Evolutionary conservation across 2,888 invertebrate species (phyloP), one percentile per base, ranked within the genome.

Genomic region (Coenonympha arcania): DNA sequence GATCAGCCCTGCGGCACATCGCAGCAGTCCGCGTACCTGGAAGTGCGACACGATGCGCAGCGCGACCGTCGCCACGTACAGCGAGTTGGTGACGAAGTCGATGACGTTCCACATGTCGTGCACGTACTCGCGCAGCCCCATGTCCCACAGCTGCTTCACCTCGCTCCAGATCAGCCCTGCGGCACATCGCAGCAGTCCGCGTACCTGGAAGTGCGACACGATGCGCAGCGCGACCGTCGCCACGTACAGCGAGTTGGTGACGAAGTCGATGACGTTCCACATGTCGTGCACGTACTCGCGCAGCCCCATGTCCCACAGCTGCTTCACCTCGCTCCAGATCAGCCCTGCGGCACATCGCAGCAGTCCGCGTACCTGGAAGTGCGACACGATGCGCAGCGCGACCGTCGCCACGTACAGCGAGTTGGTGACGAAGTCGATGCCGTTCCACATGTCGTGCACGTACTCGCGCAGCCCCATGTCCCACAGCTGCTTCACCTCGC

Each of bases 91-190:
- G 60, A 98, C 95, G 80, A 99, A 99, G 86, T 99, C 99, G 64
- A 99, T 95, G 54, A 99, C 97, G 82, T 99, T 99, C 99, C 99
- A 99, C 97, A 99, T 98, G 80, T 99, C 98, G 70, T 96, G 93
- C 51, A 95, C 92, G 85, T 99, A 99, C 74, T 98, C 98, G 69
- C 96, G 94, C 52, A 98, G 88, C 0, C 99, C 99, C 64, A 97
- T 95, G 77, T 98, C 97, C 98, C 98, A 99, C 54, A 99, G 87
- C 79, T 99, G 98, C 78, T 99, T 99, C 65, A 99, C 96, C 87
- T 99, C 99, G 68, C 96, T 96, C 99, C 99, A 99, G 71, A 99
- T 97, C 65, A 98, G 87, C 49, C 98, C 98, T 95, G 73, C 13
- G 11, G 18, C n/a, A 4, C 8, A 1, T n/a, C n/a, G n/a, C n/a